Conservation (phyloP, 2,797 vertebrate genomes). For the Syndactyla subalaris region DNA sequence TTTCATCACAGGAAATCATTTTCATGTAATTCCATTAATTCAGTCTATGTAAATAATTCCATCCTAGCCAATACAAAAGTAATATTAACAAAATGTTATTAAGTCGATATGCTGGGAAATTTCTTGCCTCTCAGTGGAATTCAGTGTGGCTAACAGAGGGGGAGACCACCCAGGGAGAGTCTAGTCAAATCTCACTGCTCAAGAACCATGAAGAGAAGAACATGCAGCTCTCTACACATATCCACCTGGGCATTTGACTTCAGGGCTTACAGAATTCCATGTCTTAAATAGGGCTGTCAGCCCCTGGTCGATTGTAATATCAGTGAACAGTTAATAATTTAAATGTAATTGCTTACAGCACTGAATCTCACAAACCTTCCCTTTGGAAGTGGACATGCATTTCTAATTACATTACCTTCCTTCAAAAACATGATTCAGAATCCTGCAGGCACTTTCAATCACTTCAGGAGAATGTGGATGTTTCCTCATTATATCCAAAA, state of each 20-base stretch:
- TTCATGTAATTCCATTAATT: not conserved
- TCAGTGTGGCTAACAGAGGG: not conserved
- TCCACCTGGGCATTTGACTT: not conserved
- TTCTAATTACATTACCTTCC: constrained; percentile 81
- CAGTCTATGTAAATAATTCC: not conserved
- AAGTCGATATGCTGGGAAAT: not conserved
- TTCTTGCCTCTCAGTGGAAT: not conserved
- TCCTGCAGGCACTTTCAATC: constrained; percentile 86
- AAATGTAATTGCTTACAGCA: not conserved
- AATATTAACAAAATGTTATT: not conserved
- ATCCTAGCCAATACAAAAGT: not conserved
- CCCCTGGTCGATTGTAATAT: not conserved
- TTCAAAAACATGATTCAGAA: constrained; percentile 88
- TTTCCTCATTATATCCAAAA: constrained; percentile 91
- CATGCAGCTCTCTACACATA: not conserved
- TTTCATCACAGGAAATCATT: not conserved
- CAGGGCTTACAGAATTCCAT: not conserved
- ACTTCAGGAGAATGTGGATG: constrained; percentile 81
- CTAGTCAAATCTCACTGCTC: not conserved
- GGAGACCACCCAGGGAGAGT: accelerated
- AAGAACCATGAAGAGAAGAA: not conserved
- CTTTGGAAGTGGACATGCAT: not conserved
- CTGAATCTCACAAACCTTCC: not conserved
- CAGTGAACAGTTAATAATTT: not conserved
- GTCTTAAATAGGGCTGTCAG: not conserved